phyloP scores from a whole-genome alignment of 2,113 vertebrate genomes.

The Arizona elegans region DNA sequence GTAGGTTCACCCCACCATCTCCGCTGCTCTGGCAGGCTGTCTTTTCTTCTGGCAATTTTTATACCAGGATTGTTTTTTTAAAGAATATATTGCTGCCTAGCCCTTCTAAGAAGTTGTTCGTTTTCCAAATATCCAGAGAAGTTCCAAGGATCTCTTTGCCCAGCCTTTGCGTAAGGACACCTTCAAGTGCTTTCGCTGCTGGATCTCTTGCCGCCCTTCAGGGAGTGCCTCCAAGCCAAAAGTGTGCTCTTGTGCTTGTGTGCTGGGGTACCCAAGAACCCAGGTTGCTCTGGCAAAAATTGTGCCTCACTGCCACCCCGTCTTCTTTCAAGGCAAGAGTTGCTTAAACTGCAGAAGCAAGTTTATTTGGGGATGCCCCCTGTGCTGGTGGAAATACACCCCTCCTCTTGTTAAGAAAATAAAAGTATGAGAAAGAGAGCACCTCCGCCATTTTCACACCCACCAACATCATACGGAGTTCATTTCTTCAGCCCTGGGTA shows the following conservation, averaged over 20 bases:
- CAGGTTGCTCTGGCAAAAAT: neutral
- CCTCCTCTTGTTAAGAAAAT: neutral
- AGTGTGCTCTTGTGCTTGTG: neutral
- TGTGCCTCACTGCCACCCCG: neutral
- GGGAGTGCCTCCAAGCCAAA: neutral
- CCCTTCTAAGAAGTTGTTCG: neutral
- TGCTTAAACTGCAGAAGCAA: neutral
- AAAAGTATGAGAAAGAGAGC: neutral
- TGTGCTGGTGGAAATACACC: neutral
- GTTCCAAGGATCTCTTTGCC: neutral
- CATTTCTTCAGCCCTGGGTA: neutral
- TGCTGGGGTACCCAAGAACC: neutral
- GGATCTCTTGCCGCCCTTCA: neutral
- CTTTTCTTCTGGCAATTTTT: conserved; percentile 31
- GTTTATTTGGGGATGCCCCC: neutral
- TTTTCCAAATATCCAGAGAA: neutral
- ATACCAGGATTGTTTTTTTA: conserved; percentile 55
- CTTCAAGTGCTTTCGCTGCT: neutral
- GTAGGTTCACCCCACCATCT: neutral
- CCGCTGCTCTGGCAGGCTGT: neutral
- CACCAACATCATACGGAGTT: too few species aligned
- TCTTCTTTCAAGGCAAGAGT: neutral
- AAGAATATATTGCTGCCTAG: neutral
- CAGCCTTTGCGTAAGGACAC: neutral
- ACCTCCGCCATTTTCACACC: neutral